Conservation (phyloP, 2,113 vertebrate genomes). For the Pachycephala philippinensis region DNA sequence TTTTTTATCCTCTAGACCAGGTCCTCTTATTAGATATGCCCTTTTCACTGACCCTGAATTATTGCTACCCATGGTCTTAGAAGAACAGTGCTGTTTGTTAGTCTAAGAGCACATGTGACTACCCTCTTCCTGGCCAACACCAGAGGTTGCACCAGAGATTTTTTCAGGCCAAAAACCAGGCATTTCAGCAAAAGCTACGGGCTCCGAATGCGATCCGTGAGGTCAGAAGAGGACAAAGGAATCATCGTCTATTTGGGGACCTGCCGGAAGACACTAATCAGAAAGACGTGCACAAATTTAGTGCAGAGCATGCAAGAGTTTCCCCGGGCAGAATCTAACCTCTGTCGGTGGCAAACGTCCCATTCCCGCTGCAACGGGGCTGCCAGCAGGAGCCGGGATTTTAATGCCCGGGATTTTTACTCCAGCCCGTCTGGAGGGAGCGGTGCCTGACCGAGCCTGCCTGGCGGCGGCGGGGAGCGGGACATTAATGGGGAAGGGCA, state of each 20-base stretch:
- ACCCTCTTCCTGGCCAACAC: conserved; percentile 33
- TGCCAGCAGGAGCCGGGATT: background rate
- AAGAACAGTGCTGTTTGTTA: conserved; percentile 63
- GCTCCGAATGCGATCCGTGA: background rate
- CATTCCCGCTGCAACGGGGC: background rate
- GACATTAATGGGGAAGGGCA: conserved; percentile 42
- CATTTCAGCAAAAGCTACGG: background rate
- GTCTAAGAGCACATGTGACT: conserved; percentile 67
- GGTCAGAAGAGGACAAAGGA: conserved; percentile 35
- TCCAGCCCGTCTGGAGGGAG: background rate
- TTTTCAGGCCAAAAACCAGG: conserved; percentile 17
- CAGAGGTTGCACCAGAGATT: conserved; percentile 28
- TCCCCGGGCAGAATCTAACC: background rate
- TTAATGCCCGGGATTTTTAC: background rate
- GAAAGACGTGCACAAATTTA: background rate
- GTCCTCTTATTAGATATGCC: conserved; percentile 53
- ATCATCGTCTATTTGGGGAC: background rate
- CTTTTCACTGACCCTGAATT: conserved; percentile 66
- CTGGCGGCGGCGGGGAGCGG: background rate
- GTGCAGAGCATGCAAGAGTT: background rate
- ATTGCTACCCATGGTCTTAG: conserved; percentile 65
- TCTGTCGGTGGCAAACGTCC: background rate
- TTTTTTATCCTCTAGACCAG: conserved; percentile 1
- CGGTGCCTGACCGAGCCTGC: background rate
- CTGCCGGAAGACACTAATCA: conserved; percentile 14